These are phyloP conservation scores for Hylaeus anthracinus DNA, from an alignment of 1,140 invertebrate genomes.

Conservation along the genomic window DNA sequence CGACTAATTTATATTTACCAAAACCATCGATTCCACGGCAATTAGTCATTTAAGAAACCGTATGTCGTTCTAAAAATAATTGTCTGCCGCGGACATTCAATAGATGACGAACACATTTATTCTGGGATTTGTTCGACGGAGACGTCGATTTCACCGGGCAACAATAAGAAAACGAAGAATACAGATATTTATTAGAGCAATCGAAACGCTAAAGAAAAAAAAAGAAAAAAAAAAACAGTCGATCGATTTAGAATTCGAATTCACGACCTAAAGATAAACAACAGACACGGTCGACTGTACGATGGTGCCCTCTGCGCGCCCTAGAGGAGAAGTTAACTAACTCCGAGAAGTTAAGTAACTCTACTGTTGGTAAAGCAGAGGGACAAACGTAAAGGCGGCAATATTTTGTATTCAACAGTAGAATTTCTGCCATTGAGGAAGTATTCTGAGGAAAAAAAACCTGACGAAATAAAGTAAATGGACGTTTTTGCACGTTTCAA, in stretches of 20 bases:
- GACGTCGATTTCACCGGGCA: background rate
- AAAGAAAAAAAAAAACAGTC: background rate
- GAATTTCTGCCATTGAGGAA: too few relatives aligned
- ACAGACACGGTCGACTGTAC: background rate
- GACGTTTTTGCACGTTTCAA: too few relatives aligned
- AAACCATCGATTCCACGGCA: background rate
- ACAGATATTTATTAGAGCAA: background rate
- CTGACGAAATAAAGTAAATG: background rate
- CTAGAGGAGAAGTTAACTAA: background rate
- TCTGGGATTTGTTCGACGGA: slow-evolving; percentile 3
- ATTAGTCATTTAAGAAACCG: background rate
- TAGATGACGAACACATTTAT: slow-evolving; percentile 32
- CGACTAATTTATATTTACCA: background rate
- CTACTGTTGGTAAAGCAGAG: background rate
- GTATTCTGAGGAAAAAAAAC: too few relatives aligned
- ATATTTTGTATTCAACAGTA: background rate
- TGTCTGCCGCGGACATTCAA: background rate
- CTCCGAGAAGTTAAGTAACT: too few relatives aligned
- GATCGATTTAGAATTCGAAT: background rate
- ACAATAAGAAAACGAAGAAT: slow-evolving; percentile 7
- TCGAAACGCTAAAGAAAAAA: background rate
- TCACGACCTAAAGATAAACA: slow-evolving; percentile 5
- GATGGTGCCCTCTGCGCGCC: slow-evolving; percentile 4
- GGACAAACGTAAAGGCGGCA: background rate
- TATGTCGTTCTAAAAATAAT: slow-evolving; percentile 16